Base-by-base conservation (phyloP, 2,113 vertebrate genomes). In the Ophthalmolycus amberensis region DNA sequence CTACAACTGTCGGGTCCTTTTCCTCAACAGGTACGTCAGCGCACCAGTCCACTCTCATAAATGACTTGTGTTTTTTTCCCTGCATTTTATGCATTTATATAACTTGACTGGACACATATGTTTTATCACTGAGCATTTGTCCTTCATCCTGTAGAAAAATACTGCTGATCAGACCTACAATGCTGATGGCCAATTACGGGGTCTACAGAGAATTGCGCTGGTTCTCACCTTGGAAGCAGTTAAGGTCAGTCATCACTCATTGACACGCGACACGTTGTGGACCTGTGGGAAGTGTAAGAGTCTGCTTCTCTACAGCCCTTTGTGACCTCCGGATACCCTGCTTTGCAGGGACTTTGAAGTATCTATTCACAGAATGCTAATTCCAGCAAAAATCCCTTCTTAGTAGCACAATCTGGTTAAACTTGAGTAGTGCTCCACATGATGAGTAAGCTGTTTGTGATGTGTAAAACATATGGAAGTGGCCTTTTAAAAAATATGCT, bases 1-100 rank as follows among this genome's bases (percentile, higher is more conserved):
- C 69, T 99, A 99, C 92, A 99, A 99, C 83, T 99, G 98, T 84
- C 94, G 98, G 75, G 96, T 99, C 62, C 93, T 99, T 62, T 99
- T 99, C 66, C 95, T 99, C 75, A 99, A 99, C 94, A 96, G 94
- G 98, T 99, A 75, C 34, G 94, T 90, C 50, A 22, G 29, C n/a
- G 22, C 58, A 65, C 2, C 14, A 3, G 16, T 22, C 37, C 1
- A 4, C 22, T 58, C 40, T 46, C 18, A 34, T 10, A 18, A 8
- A 60, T 60, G 3, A 42, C 18, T 15, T 56, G 25, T 40, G 38
- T 5, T 46, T 48, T 5, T n/a, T 37, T 48, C 22, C 0, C n/a
- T 59, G 52, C n/a, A 27, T n/a, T n/a, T 29, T 25, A 32, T 77
- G 58, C 25, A 54, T 25, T n/a, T 18, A 9, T 70, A n/a, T 3